Conservation (phyloP, 2,113 vertebrate species). For the Toxotes chatareus region DNA sequence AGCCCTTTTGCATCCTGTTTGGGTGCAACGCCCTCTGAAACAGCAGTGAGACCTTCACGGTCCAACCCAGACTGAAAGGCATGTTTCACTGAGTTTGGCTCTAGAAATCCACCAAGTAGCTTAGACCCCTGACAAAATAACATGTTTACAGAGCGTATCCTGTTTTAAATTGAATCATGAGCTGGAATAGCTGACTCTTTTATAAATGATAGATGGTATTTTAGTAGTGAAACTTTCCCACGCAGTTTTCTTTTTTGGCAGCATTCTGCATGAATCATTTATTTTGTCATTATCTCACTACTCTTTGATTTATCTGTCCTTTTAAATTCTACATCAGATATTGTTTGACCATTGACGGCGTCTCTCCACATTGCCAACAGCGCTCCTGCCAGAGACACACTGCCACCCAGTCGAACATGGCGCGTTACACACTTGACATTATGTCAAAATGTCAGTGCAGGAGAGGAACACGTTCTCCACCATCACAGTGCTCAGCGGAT, state of each 20-base stretch:
- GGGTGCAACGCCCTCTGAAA: neutral
- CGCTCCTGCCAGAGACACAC: slow-evolving; percentile 23
- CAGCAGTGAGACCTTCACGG: neutral
- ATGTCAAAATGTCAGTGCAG: slow-evolving; percentile 58
- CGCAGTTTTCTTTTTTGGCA: slow-evolving; percentile 22
- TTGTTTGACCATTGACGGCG: slow-evolving; percentile 26
- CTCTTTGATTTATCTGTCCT: slow-evolving; percentile 22
- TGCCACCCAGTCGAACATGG: slow-evolving; percentile 45
- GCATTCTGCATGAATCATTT: neutral
- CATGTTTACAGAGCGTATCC: slow-evolving; percentile 12
- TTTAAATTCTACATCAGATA: slow-evolving; percentile 6
- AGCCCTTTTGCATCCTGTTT: slow-evolving; percentile 39
- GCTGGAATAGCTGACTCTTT: slow-evolving; percentile 7
- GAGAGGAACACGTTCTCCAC: slow-evolving; percentile 21
- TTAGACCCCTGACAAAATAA: slow-evolving; percentile 35
- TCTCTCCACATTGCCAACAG: neutral
- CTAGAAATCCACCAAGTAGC: slow-evolving; percentile 20
- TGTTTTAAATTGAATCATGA: slow-evolving; percentile 33
- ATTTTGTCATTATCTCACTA: slow-evolving; percentile 15
- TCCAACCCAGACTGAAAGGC: neutral
- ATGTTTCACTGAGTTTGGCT: slow-evolving; percentile 11
- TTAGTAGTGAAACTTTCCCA: slow-evolving; percentile 27
- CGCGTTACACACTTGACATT: slow-evolving; percentile 51
- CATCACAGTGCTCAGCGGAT: slow-evolving; percentile 40
- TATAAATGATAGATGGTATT: slow-evolving; percentile 2